These are phyloP conservation scores for Gambelia wislizenii DNA, from an alignment of 2,797 vertebrate species.

Conservation along the genomic window DNA sequence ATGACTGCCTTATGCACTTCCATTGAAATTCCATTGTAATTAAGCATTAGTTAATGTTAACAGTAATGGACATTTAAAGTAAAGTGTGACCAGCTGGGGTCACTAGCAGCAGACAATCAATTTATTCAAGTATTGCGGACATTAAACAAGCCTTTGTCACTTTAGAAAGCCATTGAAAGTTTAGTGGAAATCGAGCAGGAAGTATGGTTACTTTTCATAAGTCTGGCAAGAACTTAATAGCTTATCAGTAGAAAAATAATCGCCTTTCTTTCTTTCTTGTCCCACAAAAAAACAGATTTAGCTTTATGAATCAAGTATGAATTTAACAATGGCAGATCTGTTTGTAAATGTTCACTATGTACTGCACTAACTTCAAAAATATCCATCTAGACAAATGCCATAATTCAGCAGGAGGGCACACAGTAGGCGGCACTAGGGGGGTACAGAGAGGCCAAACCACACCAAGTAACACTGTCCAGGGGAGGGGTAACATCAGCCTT, in stretches of 20 bases:
- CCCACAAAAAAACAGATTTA: background rate
- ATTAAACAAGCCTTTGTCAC: slow-evolving; percentile 38
- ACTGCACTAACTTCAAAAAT: background rate
- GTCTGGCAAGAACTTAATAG: slow-evolving; percentile 36
- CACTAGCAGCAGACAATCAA: slow-evolving; percentile 69
- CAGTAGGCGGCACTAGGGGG: too few species aligned
- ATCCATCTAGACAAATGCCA: background rate
- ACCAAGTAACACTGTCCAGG: too few species aligned
- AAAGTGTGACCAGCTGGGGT: slow-evolving; percentile 71
- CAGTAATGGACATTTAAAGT: slow-evolving; percentile 78
- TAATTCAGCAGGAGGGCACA: background rate
- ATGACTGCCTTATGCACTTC: slow-evolving; percentile 77
- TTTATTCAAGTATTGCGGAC: slow-evolving; percentile 48
- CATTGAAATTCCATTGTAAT: slow-evolving; percentile 78
- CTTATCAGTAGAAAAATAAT: background rate
- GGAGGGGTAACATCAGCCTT: too few species aligned
- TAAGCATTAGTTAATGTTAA: slow-evolving; percentile 82
- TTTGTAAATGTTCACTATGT: background rate
- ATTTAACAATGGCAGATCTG: rapidly evolving
- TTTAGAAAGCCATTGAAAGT: slow-evolving; percentile 55
- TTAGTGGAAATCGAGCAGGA: slow-evolving; percentile 47
- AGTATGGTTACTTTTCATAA: slow-evolving; percentile 44
- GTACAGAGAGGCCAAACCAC: too few species aligned
- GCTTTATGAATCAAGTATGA: background rate
- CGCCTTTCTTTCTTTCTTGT: slow-evolving; percentile 2